These are phyloP conservation scores for Hyperoplus lanceolatus DNA, from an alignment of 2,797 vertebrate genomes.

Conservation along the genomic window DNA sequence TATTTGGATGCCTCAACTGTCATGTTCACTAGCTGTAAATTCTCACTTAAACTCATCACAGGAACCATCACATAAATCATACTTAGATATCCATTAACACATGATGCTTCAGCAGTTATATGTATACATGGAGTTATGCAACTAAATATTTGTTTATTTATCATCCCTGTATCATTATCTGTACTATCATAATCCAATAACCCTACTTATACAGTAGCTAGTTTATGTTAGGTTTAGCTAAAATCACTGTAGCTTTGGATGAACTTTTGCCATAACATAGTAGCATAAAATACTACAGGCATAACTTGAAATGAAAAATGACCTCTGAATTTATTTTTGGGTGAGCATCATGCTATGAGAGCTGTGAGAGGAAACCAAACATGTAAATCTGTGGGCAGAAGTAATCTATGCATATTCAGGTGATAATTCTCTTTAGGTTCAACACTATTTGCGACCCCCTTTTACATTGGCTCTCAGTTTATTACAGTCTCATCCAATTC, in stretches of 20 bases:
- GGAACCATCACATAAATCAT: conserved; percentile 36
- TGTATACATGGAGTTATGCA: not conserved
- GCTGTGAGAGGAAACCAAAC: not conserved
- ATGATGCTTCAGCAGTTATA: not conserved
- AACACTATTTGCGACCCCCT: not conserved
- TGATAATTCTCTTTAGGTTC: not conserved
- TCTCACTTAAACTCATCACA: conserved; percentile 31
- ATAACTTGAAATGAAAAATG: too few species aligned
- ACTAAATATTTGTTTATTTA: not conserved
- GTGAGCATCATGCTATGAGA: not conserved
- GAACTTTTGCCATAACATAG: too few species aligned
- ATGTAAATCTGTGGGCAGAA: not conserved
- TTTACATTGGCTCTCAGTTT: not conserved
- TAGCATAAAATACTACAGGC: too few species aligned
- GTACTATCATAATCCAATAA: too few species aligned
- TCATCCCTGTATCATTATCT: too few species aligned
- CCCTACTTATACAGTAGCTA: too few species aligned
- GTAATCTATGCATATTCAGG: not conserved
- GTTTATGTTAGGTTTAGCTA: too few species aligned
- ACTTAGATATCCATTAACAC: not conserved
- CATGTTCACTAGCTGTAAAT: conserved; percentile 38
- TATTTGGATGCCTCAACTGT: conserved; percentile 31
- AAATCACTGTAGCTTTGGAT: too few species aligned
- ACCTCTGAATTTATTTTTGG: too few species aligned
- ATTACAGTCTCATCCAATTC: not conserved